Base-by-base conservation (phyloP, 2,888 invertebrate species). In the Laspeyria flexula region DNA sequence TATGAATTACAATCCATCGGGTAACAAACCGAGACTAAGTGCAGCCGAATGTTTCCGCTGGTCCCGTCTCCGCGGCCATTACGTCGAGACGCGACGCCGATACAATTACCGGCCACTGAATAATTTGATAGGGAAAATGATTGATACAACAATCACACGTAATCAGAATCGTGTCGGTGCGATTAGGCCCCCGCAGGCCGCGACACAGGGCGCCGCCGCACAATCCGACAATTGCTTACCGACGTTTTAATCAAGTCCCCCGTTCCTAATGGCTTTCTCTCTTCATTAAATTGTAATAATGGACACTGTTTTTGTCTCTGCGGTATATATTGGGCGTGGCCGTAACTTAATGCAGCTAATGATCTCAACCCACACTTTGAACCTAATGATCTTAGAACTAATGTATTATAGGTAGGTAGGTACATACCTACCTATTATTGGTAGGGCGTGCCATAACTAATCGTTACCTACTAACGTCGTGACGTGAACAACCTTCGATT, bases 51-150 rank as follows among this genome's bases (percentile, higher is more conserved):
- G 85, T 84, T 87, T 87, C 87, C 86, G 86, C 79, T 74, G 76
- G 73, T 61, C 63, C 68, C 72, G 71, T 77, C 75, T 72, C 70
- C 58, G 68, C 72, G 65, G 75, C 83, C 88, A 87, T 89, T 88
- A 86, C 68, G 73, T 57, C 49, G 43, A 63, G 68, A 79, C 78
- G 76, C 72, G 78, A 79, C 82, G 82, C 82, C 85, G 85, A 88
- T 89, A 88, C 79, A 89, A 90, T 90, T 88, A 90, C 88, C 79
- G 79, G 78, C 90, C 88, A 87, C 90, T 86, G 89, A 90, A 91
- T 91, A 88, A 91, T 90, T 90, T 90, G 88, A 89, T 90, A 88
- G 85, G 82, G 85, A 87, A 90, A 88, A 91, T 91, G 91, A 91
- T 91, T 91, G 90, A 91, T 91, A 90, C 88, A 88, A 90, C 89